Base-by-base conservation (phyloP, 2,113 vertebrate species). In the Dascyllus trimaculatus region DNA sequence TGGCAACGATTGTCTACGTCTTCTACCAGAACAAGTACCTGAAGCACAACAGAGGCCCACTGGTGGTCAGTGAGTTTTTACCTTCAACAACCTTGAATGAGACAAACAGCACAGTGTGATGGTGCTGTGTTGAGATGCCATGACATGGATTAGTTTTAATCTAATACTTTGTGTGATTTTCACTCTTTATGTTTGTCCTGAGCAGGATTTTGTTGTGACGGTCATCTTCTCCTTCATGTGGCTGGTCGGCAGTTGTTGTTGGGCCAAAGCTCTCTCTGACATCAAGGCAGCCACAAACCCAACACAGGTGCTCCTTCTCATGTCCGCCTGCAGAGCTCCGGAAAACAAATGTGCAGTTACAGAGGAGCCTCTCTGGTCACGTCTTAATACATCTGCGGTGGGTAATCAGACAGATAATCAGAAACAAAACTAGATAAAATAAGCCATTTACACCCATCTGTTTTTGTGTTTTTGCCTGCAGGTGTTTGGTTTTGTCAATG, bases 11-110 rank as follows among this genome's bases (percentile, higher is more conserved):
- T 14, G 96, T 99, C 80, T 99, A 99, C 76, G 96, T 99, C 82
- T 99, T 99, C 94, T 99, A 97, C 94, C 98, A 99, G 94, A 98
- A 99, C 91, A 98, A 98, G 89, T 99, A 99, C 89, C 94, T 97
- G 75, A 97, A 97, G 85, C 98, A 99, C 94, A 99, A 99, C 95
- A 95, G 97, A 71, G 98, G 98, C 2, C 98, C 98, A 29, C 90
- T 98, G 58, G 95, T 98, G 93, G 98, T 99, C 94, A 97, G 97
- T 97, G 25, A 64, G 18, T 32, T 84, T 52, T 63, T 17, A 57
- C 1, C 45, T 25, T 43, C 35, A 15, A 45, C 25, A 14, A 38
- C 46, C 32, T 71, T 61, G 19, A 38, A 59, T 15, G 40, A 4
- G 40, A 2, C 8, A 14, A 10, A 11, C n/a, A 38, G 17, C 61